Base-by-base conservation (phyloP, 2,113 vertebrate species). In the Xiphophorus maculatus region DNA sequence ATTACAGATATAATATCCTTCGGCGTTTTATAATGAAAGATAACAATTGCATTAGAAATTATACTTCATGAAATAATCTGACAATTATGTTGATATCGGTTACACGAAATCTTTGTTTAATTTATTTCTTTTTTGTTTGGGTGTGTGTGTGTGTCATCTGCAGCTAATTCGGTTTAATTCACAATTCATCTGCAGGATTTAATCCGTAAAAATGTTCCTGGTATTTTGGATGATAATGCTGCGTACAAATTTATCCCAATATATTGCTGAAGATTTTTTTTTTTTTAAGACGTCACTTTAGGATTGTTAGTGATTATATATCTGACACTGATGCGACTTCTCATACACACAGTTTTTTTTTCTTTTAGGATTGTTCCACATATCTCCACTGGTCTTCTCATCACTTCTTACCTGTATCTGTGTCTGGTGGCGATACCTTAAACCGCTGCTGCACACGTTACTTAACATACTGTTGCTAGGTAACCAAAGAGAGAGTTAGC, bases 1-100 rank as follows among this genome's bases (percentile, higher is more conserved):
- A 78, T 76, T 74, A 78, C 65, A 66, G 48, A 71, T 40, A 77
- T 72, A 48, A 66, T 61, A 72, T 66, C 28, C 11, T 2, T 54
- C 42, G 30, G 60, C 35, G 44, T 74, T 69, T 61, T 58, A 28
- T 58, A 76, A 69, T 42, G 4, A 67, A 72, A 79, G 64, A 76
- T 44, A 54, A 51, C 63, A 73, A 73, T 73, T 64, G 7, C 76
- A 71, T 63, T 63, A 32, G 5, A 33, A 78, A 74, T 70, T 44
- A 65, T 10, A 48, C 63, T 58, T 64, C 14, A 64, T 60, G 10
- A 63, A 67, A 22, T 68, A 42, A 35, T 79, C 25, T 2, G 66
- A 68, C 35, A 61, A 77, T 66, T 61, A 37, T 74, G 62, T 60
- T 44, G 4, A 72, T 58, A 60, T 11, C n/a, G 25, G 27, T 70